Conservation (phyloP, 2,113 vertebrate species). For the Cyanoliseus patagonus region DNA sequence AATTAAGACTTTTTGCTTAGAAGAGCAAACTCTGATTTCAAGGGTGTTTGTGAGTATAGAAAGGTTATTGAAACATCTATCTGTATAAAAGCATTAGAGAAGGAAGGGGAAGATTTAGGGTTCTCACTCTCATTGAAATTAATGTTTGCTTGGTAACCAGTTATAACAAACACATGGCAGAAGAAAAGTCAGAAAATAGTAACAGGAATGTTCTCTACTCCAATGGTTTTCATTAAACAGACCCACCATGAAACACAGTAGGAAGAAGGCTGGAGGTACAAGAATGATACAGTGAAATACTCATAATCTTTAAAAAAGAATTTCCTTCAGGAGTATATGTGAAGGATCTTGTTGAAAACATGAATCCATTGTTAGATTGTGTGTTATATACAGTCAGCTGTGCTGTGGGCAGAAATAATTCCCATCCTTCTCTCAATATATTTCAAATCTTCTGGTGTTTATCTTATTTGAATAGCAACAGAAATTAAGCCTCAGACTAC, state of each 20-base stretch:
- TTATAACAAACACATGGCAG: background rate
- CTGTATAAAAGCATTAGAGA: background rate
- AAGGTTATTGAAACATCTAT: background rate
- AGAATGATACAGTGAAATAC: background rate
- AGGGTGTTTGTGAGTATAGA: background rate
- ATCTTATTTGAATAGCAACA: background rate
- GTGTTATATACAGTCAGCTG: background rate
- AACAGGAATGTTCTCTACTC: background rate
- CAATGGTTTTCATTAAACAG: background rate
- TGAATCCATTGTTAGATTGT: background rate
- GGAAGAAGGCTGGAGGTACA: background rate
- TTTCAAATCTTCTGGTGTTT: background rate
- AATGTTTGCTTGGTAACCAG: background rate
- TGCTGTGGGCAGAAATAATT: background rate
- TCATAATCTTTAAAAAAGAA: background rate
- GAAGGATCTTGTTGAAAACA: background rate
- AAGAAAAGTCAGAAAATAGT: background rate
- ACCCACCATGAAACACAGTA: rapidly evolving
- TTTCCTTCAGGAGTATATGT: background rate
- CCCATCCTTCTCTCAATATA: background rate
- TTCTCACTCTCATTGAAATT: background rate
- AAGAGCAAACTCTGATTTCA: background rate
- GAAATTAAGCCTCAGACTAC: background rate
- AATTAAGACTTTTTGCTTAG: background rate
- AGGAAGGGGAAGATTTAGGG: background rate